These are phyloP conservation scores for Clarias gariepinus DNA, from an alignment of 2,113 vertebrate species.

Conservation along the genomic window DNA sequence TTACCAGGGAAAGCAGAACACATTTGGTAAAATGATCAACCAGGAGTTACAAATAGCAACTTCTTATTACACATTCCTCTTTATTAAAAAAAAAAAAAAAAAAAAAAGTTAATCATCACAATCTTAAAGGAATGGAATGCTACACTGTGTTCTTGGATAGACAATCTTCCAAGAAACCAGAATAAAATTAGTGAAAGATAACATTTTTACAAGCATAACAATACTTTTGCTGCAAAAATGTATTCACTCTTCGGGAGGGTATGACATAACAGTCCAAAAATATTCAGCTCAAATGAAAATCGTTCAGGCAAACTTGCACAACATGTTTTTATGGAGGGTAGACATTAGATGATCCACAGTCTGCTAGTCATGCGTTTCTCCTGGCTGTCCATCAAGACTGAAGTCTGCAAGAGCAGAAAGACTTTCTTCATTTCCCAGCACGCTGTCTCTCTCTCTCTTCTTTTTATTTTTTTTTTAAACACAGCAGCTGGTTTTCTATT, in stretches of 20 bases:
- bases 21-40: not conserved
- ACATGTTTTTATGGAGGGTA: slow-evolving; percentile 39
- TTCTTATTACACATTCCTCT: not conserved
- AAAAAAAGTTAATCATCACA: not conserved
- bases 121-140: not conserved
- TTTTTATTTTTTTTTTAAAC: slow-evolving; percentile 35
- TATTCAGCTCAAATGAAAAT: slow-evolving; percentile 16
- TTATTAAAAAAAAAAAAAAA: not conserved
- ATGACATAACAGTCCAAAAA: slow-evolving; percentile 25
- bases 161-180: not conserved
- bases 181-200: not conserved
- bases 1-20: not conserved
- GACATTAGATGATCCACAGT: slow-evolving; percentile 39
- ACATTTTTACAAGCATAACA: not conserved
- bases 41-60: not conserved
- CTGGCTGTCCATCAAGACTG: slow-evolving; percentile 24
- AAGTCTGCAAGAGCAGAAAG: slow-evolving; percentile 35
- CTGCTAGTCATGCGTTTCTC: slow-evolving; percentile 24
- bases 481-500: slow-evolving; percentile 50
- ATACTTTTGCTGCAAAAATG: not conserved
- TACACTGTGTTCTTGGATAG: not conserved
- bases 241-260: not conserved
- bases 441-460: not conserved
- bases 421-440: slow-evolving; percentile 24
- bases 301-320: slow-evolving; percentile 5